Evolutionary conservation across 2,113 vertebrate species (phyloP).

Genomic region (Lota lota): DNA sequence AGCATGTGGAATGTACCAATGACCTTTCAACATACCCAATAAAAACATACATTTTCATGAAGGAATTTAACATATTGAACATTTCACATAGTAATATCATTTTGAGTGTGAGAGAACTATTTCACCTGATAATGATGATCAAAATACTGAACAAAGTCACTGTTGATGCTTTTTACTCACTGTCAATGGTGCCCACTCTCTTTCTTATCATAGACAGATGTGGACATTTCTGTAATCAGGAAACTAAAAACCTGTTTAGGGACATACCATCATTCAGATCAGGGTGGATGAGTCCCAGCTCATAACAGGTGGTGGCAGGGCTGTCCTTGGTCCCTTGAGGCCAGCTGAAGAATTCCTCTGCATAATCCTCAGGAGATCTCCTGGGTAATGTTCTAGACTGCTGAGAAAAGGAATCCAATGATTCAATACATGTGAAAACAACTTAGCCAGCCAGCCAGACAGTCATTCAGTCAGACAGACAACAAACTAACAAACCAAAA

Average conservation of each 20-base stretch:
- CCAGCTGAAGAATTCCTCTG: constrained; percentile 34
- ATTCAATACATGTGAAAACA: neutral
- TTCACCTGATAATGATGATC: no score
- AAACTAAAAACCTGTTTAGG: neutral
- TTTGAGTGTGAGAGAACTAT: neutral
- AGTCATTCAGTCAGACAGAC: neutral
- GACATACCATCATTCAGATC: constrained; percentile 66
- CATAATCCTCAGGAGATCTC: constrained; percentile 31
- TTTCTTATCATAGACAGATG: no score
- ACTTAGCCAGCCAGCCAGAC: neutral
- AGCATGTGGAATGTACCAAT: neutral
- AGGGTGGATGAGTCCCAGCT: constrained; percentile 63
- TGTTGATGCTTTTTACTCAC: no score
- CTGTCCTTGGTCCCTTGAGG: constrained; percentile 60
- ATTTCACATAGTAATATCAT: neutral
- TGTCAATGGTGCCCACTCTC: no score
- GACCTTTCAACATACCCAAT: neutral
- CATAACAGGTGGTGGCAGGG: constrained; percentile 72
- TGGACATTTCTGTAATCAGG: no score
- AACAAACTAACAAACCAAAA: neutral
- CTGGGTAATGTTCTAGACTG: neutral
- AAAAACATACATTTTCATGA: neutral
- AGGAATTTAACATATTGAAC: neutral
- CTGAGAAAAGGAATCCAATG: constrained; percentile 22
- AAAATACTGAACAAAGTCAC: no score